Evolutionary conservation across 2,113 vertebrate genomes (phyloP), one percentile per base, ranked within the genome.

Genomic region (Osmerus mordax): DNA sequence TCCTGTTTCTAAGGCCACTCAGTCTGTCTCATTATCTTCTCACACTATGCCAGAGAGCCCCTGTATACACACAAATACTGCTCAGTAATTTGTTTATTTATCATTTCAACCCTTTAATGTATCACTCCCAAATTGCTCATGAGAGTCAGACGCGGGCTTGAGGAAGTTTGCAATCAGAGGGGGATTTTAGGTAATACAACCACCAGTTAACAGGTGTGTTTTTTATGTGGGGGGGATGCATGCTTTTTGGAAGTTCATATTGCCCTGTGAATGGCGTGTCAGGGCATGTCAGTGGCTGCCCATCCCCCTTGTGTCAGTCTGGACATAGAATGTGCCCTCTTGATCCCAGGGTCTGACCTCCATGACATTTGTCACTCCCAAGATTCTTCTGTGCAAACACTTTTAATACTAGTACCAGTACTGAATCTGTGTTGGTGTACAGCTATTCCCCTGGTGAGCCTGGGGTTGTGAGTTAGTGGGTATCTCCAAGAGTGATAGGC

Each of bases 241-340:
- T 70, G 32, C 47, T 47, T 74, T 59, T 79, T 55, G 18, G 68
- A 13, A 59, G n/a, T 18, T n/a, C 56, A 29, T 62, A 47, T 16
- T 13, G 54, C 32, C 5, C 82, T 71, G 56, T 70, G 78, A 73
- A 67, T 67, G 72, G 76, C 81, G 65, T 87, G 86, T 87, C 83
- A 72, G 21, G 62, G 72, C 81, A 75, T 82, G 85, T 83, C 77
- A 76, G 79, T 83, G 71, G 73, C 74, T 71, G 65, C 68, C 83
- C 83, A 69, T 52, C 23, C 75, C 63, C 62, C 62, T 64, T 28
- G 68, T 76, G 73, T 83, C 72, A 77, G 72, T 56, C 71, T 69
- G 76, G 81, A 67, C 77, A 79, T 80, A 77, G 61, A 65, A 71
- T 77, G 61, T 82, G 70, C 75, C 76, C 81, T 81, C 66, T 80